Conservation (phyloP, 2,113 vertebrate species). For the Syrrhaptes paradoxus region DNA sequence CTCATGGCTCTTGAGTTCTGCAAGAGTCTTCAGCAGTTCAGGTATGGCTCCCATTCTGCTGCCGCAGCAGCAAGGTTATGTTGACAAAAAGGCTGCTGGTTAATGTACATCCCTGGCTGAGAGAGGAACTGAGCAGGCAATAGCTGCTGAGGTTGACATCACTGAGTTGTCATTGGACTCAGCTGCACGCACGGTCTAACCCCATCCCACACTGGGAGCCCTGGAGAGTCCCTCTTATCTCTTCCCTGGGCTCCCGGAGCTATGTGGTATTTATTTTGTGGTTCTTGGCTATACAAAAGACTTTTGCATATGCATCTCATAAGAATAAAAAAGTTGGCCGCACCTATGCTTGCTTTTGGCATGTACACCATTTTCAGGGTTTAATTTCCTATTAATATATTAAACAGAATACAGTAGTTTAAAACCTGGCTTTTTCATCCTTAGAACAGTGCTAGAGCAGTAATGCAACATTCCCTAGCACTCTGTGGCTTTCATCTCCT, state of each 20-base stretch:
- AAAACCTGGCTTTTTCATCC: constrained; percentile 26
- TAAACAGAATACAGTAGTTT: constrained; percentile 57
- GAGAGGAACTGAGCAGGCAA: not conserved
- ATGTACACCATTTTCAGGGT: constrained; percentile 3
- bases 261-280: constrained; percentile 36
- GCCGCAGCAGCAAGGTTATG: not conserved
- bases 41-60: not conserved
- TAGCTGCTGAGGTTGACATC: constrained; percentile 23
- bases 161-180: constrained; percentile 36
- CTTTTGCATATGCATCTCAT: constrained; percentile 37
- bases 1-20: not conserved
- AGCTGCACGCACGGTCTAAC: not conserved
- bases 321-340: constrained; percentile 42
- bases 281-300: constrained; percentile 52
- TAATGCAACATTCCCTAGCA: not conserved
- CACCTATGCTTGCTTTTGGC: constrained; percentile 59
- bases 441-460: constrained; percentile 28
- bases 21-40: not conserved
- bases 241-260: constrained; percentile 15
- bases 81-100: constrained; percentile 16
- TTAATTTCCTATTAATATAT: constrained; percentile 52
- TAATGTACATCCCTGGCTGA: not conserved
- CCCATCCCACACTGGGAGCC: constrained; percentile 18
- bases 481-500: not conserved
- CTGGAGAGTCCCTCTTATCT: constrained; percentile 51